Evolutionary conservation across 1,140 invertebrate genomes (phyloP).

Genomic region (Diabrotica undecimpunctata): DNA sequence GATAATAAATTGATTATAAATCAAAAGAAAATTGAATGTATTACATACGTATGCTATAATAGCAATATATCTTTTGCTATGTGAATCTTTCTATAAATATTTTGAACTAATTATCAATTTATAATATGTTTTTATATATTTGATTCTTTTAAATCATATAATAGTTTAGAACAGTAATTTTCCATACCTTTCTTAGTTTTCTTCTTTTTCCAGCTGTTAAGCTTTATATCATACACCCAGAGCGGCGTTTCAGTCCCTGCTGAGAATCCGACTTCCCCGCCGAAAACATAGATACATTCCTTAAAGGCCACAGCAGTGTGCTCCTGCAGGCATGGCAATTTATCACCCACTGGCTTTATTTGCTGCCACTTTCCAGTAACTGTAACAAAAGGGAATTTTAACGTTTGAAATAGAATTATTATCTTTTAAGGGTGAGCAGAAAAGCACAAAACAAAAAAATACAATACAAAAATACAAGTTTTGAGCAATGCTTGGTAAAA

Average conservation of each 20-base stretch:
- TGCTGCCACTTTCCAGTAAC: slow-evolving; percentile 68
- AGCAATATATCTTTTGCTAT: too few relatives aligned
- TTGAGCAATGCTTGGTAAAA: too few relatives aligned
- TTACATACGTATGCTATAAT: too few relatives aligned
- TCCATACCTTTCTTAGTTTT: slow-evolving; percentile 50
- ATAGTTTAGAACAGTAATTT: too few relatives aligned
- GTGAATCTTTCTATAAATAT: too few relatives aligned
- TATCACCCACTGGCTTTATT: slow-evolving; percentile 64
- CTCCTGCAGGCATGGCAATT: slow-evolving; percentile 76
- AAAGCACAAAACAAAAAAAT: neutral
- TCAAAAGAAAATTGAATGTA: too few relatives aligned
- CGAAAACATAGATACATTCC: slow-evolving; percentile 79
- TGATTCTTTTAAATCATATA: too few relatives aligned
- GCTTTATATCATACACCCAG: slow-evolving; percentile 81
- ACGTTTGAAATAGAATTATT: neutral
- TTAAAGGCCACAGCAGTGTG: slow-evolving; percentile 78
- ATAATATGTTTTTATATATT: too few relatives aligned
- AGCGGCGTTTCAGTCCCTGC: slow-evolving; percentile 77
- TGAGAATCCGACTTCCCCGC: slow-evolving; percentile 81
- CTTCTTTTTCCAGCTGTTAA: slow-evolving; percentile 67
- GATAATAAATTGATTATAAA: too few relatives aligned
- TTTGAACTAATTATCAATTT: too few relatives aligned
- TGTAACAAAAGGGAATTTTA: slow-evolving; percentile 41
- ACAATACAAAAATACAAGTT: too few relatives aligned
- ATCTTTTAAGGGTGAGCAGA: neutral